Evolutionary conservation across 2,797 vertebrate species (phyloP).

Genomic region (Otolemur crassicaudatus): DNA sequence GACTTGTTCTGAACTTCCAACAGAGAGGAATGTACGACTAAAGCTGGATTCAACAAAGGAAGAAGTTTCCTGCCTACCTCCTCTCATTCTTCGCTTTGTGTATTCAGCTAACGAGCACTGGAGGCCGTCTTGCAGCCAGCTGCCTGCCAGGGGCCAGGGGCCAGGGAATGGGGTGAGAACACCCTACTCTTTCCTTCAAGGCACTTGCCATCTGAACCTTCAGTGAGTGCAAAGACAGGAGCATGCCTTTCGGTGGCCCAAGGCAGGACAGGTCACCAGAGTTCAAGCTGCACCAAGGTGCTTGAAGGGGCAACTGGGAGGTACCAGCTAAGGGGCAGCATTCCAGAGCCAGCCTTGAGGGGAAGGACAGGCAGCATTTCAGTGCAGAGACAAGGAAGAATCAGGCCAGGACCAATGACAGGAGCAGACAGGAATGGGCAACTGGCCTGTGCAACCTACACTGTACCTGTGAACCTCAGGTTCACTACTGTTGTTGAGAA

Average conservation of each 20-base stretch:
- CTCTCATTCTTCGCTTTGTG: not conserved
- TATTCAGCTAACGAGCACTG: not conserved
- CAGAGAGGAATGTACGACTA: not conserved
- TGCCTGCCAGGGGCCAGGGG: not conserved
- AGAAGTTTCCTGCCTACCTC: not conserved
- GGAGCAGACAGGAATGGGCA: not conserved
- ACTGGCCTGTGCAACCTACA: not conserved
- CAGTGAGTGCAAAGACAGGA: not conserved
- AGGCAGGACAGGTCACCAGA: not conserved
- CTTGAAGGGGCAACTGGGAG: too few relatives aligned
- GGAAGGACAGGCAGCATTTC: not conserved
- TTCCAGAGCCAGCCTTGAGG: not conserved
- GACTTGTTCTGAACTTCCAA: not conserved
- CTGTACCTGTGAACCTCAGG: rapidly evolving
- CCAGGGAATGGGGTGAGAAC: not conserved
- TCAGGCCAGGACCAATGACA: not conserved
- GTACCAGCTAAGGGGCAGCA: not conserved
- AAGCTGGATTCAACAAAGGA: not conserved
- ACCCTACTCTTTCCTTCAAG: not conserved
- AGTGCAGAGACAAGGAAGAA: not conserved
- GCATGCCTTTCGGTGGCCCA: rapidly evolving
- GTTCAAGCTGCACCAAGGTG: not conserved
- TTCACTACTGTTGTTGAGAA: not conserved
- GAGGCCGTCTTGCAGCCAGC: not conserved
- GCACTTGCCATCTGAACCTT: not conserved